phyloP scores from a whole-genome alignment of 2,113 vertebrate species.

The Callipepla californica region DNA sequence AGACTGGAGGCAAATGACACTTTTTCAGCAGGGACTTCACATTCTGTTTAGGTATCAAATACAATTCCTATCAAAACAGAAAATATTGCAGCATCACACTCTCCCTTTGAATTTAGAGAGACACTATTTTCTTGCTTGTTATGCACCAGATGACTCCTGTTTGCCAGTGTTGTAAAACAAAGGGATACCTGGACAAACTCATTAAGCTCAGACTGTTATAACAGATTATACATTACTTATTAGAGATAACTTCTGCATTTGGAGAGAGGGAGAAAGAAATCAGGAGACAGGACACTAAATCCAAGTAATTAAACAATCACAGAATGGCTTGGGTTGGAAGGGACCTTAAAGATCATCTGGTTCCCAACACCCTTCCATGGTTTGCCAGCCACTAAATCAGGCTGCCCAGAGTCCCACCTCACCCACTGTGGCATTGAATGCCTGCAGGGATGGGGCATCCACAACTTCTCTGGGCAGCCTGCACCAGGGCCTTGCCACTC shows the following conservation, averaged over 20 bases:
- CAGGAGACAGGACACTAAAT: not conserved
- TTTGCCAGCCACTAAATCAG: no score
- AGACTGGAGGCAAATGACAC: not conserved
- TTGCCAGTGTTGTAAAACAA: not conserved
- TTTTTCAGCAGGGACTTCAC: not conserved
- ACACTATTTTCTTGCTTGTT: not conserved
- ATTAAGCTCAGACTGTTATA: not conserved
- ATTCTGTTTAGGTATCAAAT: not conserved
- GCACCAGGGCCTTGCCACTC: no score
- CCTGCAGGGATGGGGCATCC: no score
- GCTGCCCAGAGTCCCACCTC: no score
- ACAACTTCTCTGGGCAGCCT: no score
- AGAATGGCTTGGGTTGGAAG: no score
- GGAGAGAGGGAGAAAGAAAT: not conserved
- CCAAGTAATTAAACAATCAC: not conserved
- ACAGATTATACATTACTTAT: not conserved
- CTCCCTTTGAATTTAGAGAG: not conserved
- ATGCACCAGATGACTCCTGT: not conserved
- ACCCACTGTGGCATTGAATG: no score
- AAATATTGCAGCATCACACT: not conserved
- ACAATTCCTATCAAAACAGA: not conserved
- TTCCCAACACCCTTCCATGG: no score
- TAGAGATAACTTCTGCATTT: not conserved
- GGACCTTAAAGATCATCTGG: no score
- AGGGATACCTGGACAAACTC: not conserved